phyloP scores from a whole-genome alignment of 1,140 invertebrate genomes.

The Pseudomyrmex flavicornis region DNA sequence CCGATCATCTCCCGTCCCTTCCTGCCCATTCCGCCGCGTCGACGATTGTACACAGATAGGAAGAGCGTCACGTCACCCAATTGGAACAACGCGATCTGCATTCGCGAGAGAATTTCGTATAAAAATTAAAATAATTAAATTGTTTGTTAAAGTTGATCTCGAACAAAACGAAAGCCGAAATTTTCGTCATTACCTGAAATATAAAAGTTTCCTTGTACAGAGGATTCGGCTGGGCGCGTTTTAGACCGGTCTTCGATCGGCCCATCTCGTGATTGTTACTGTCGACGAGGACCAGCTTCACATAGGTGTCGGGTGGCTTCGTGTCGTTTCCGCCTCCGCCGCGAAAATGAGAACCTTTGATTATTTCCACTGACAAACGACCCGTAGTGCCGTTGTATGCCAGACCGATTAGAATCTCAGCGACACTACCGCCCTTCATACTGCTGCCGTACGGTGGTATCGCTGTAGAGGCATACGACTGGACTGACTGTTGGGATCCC shows the following conservation, averaged over 20 bases:
- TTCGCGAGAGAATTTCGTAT: slow-evolving; percentile 2
- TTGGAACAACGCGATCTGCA: slow-evolving; percentile 96
- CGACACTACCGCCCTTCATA: slow-evolving; percentile 92
- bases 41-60: slow-evolving; percentile 96
- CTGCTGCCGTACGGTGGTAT: slow-evolving; percentile 87
- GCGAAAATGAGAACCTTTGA: slow-evolving; percentile 97
- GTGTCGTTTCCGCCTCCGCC: slow-evolving; percentile 86
- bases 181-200: slow-evolving; percentile 90
- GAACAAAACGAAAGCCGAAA: neutral
- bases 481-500: slow-evolving; percentile 95
- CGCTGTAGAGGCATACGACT: slow-evolving; percentile 82
- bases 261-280: slow-evolving; percentile 97
- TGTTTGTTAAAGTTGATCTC: too few relatives aligned
- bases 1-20: slow-evolving; percentile 95
- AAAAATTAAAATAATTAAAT: neutral
- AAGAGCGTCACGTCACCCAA: slow-evolving; percentile 97
- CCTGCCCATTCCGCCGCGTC: slow-evolving; percentile 93
- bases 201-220: slow-evolving; percentile 98
- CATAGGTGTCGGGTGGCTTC: slow-evolving; percentile 96
- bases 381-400: slow-evolving; percentile 97
- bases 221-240: slow-evolving; percentile 96
- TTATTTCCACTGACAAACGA: slow-evolving; percentile 95
- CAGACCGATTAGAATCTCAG: slow-evolving; percentile 94
- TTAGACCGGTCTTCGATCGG: slow-evolving; percentile 94
- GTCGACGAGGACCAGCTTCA: slow-evolving; percentile 95